Evolutionary conservation across 1,140 invertebrate species (phyloP).

Genomic region (Aphis craccivora): DNA sequence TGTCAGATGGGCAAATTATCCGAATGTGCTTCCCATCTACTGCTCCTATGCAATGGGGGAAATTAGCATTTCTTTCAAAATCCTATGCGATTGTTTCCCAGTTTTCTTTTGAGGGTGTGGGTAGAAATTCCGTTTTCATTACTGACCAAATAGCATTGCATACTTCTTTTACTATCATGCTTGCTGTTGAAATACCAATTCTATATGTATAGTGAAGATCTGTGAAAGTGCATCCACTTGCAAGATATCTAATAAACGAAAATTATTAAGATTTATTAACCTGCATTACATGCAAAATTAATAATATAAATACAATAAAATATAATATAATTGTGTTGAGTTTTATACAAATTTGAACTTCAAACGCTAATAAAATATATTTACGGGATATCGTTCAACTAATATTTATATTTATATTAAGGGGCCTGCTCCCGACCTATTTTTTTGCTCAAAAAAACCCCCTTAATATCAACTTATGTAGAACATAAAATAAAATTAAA

Average conservation of each 20-base stretch:
- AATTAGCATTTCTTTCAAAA: conserved; percentile 42
- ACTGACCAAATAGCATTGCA: conserved; percentile 59
- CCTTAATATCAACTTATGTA: too few relatives aligned
- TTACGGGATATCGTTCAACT: too few relatives aligned
- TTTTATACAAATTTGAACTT: too few relatives aligned
- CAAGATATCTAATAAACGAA: conserved; percentile 60
- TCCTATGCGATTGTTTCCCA: conserved; percentile 42
- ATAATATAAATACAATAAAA: too few relatives aligned
- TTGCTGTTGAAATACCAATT: conserved; percentile 49
- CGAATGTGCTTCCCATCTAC: conserved; percentile 59
- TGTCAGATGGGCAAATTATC: neutral
- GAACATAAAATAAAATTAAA: too few relatives aligned
- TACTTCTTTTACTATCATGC: conserved; percentile 59
- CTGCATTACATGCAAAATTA: conserved; percentile 20
- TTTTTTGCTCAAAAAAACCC: too few relatives aligned
- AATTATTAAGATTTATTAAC: conserved; percentile 34
- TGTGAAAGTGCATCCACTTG: conserved; percentile 60
- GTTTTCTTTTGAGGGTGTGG: conserved; percentile 57
- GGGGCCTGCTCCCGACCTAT: too few relatives aligned
- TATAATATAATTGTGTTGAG: too few relatives aligned
- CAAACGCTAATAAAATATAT: too few relatives aligned
- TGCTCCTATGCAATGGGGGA: conserved; percentile 34
- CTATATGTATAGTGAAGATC: conserved; percentile 58
- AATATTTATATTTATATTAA: too few relatives aligned
- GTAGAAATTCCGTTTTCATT: conserved; percentile 59